Evolutionary conservation across 2,888 invertebrate species (phyloP).

Genomic region (Leistus spinibarbis): DNA sequence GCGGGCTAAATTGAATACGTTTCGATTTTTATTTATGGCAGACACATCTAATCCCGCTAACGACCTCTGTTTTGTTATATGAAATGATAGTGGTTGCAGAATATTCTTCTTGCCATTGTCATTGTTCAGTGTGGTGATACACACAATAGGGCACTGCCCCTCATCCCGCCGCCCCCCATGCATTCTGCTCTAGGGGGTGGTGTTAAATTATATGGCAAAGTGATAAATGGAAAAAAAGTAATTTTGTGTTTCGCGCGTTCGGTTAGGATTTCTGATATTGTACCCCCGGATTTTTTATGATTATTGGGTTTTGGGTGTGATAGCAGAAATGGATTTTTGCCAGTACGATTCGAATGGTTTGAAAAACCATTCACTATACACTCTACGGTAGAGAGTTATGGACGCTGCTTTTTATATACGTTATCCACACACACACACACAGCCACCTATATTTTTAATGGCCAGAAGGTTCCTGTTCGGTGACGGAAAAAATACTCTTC

Average conservation of each 20-base stretch:
- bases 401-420: conserved; percentile 25
- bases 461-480: neutral
- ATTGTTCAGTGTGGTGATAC: neutral
- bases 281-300: conserved; percentile 33
- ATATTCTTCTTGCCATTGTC: neutral
- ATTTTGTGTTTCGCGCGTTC: conserved; percentile 31
- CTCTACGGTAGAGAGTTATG: conserved; percentile 14
- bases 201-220: conserved; percentile 36
- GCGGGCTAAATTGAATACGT: neutral
- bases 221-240: conserved; percentile 40
- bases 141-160: neutral
- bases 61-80: neutral
- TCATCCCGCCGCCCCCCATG: too few relatives aligned
- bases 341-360: conserved; percentile 16
- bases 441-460: conserved; percentile 36
- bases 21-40: neutral
- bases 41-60: neutral
- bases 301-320: conserved; percentile 35
- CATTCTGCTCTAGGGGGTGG: too few relatives aligned
- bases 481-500: neutral
- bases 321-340: conserved; percentile 36
- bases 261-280: conserved; percentile 33
- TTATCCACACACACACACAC: conserved; percentile 1
- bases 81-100: neutral
- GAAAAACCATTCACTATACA: neutral